Base-by-base conservation (phyloP, 2,113 vertebrate genomes). In the Enhydra lutris region DNA sequence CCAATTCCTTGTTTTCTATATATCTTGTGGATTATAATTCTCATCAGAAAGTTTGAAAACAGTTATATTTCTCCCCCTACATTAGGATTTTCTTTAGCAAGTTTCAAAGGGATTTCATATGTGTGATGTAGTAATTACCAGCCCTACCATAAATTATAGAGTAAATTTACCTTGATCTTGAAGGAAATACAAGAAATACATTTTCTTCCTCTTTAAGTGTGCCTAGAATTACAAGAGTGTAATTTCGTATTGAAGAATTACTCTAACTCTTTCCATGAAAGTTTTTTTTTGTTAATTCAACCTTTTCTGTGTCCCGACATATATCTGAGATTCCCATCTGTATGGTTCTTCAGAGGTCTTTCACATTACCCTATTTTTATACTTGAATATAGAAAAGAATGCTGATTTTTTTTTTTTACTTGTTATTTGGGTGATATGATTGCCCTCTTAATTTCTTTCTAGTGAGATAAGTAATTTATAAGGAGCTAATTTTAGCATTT, bases 401-500 rank as follows among this genome's bases (percentile, higher is more conserved):
- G 36, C 15, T 78, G 14, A 36, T 69, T 69, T 69, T 52, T 50
- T 50, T 20, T 74, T 42, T 42, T 4, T 20, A 45, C 47, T 89
- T 82, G 81, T 26, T 93, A 18, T 91, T 83, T 93, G 61, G 18
- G 39, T 95, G 82, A 79, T 91, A 26, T 11, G 59, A 42, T 74
- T 89, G 36, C 39, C 94, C 7, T 85, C 47, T 83, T 96, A 50
- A 79, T 80, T 97, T 86, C 61, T 86, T 96, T 97, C 61, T 26
- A 92, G 88, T 94, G 96, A 90, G 67, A 29, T 93, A 91, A 95
- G 47, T 88, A 78, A 93, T 71, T 85, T 81, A 78, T 78, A 71
- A 50, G 15, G 45, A 92, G 71, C 42, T 97, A 83, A 79, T 94
- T 97, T 95, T 91, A 96, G 78, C 79, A 45, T 74, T 39, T 94